phyloP scores from a whole-genome alignment of 2,113 vertebrate species.

The Festucalex cinctus region DNA sequence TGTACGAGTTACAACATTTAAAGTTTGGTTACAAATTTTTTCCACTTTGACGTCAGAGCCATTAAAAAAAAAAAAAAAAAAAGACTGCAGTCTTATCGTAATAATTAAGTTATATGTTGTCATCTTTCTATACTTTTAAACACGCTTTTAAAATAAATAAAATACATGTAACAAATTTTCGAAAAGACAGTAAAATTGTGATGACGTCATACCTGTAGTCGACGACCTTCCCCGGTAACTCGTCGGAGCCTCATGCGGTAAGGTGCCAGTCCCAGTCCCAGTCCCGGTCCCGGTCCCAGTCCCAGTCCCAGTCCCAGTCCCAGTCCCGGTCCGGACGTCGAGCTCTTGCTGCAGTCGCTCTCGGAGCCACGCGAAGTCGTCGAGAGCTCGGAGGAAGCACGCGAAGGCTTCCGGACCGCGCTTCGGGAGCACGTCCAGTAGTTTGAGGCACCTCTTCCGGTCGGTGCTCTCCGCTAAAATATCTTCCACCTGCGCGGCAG shows the following conservation, averaged over 20 bases:
- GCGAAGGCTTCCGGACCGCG: slow-evolving; percentile 85
- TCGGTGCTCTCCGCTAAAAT: slow-evolving; percentile 78
- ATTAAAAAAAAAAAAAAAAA: no score
- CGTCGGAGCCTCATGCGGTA: background rate
- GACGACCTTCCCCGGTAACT: no score
- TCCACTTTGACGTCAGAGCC: no score
- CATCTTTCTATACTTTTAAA: no score
- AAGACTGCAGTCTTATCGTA: no score
- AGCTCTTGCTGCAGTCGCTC: slow-evolving; percentile 70
- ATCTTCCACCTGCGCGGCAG: slow-evolving; percentile 78
- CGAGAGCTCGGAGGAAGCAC: slow-evolving; percentile 78
- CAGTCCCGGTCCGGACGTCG: background rate
- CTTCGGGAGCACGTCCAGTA: slow-evolving; percentile 84
- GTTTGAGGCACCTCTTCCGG: slow-evolving; percentile 73
- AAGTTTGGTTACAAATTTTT: no score
- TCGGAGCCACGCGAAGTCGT: slow-evolving; percentile 86
- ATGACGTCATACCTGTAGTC: background rate
- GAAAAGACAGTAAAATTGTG: background rate
- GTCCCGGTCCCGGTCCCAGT: slow-evolving; percentile 4
- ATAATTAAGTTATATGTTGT: no score
- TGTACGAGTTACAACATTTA: no score
- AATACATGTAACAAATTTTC: no score
- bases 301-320: slow-evolving; percentile 71
- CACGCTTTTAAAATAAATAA: no score
- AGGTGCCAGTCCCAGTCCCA: slow-evolving; percentile 57